Percentiles rank a stretch among this genome's conserved stretches.
phyloP scores from a whole-genome alignment of 2,113 vertebrate species.

The Perca schrenkii region DNA sequence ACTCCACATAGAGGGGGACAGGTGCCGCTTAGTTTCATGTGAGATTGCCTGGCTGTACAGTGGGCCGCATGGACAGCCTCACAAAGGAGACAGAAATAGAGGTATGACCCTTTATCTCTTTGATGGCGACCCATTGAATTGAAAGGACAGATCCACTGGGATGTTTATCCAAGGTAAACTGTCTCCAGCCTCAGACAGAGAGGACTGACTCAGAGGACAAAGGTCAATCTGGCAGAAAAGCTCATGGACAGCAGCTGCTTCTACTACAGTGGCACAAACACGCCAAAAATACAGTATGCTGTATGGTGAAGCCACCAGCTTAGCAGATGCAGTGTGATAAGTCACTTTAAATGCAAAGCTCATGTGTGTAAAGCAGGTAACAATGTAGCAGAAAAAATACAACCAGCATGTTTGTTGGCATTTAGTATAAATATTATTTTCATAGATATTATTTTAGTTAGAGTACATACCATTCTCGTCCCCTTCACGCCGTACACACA shows the following conservation, averaged over 20 bases:
- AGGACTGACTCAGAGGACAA: slow-evolving; percentile 37
- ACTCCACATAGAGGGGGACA: slow-evolving; percentile 41
- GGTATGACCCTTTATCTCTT: slow-evolving; percentile 43
- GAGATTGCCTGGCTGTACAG: slow-evolving; percentile 17
- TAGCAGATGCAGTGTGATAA: slow-evolving; percentile 54
- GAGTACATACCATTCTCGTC: slow-evolving; percentile 24
- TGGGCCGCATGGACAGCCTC: slow-evolving; percentile 23
- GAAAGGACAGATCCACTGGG: slow-evolving; percentile 61
- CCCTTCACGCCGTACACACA: slow-evolving; percentile 7
- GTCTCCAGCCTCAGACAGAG: slow-evolving; percentile 34
- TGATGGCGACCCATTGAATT: slow-evolving; percentile 38
- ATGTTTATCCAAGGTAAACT: slow-evolving; percentile 43
- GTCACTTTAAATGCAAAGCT: slow-evolving; percentile 31
- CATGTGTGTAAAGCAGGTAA: slow-evolving; percentile 47
- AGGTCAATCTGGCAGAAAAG: slow-evolving; percentile 54
- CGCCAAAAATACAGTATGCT: slow-evolving; percentile 68
- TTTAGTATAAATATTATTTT: background rate
- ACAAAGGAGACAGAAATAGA: slow-evolving; percentile 69
- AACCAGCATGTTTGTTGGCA: too few species aligned
- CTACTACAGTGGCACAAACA: slow-evolving; percentile 54
- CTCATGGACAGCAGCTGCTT: slow-evolving; percentile 55
- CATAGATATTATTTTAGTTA: slow-evolving; percentile 41
- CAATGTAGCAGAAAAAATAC: slow-evolving; percentile 49
- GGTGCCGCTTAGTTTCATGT: slow-evolving; percentile 58
- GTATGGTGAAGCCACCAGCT: slow-evolving; percentile 55